Conservation (phyloP, 1,140 invertebrate species). For the Octopus bimaculoides region DNA sequence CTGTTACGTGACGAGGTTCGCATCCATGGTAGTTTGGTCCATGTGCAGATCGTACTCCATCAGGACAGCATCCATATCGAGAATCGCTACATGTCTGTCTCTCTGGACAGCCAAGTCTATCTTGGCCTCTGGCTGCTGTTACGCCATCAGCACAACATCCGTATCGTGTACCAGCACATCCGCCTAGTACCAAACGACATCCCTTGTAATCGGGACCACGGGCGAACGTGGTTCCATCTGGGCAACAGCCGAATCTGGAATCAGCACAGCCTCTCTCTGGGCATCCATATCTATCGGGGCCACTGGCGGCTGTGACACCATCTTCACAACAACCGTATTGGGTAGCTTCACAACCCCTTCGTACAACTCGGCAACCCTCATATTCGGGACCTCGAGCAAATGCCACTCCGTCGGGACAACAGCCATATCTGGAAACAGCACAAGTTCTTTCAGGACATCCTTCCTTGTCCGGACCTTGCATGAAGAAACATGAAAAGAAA, state of each 20-base stretch:
- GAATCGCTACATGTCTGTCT: background rate
- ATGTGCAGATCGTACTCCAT: conserved; percentile 52
- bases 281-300: conserved; percentile 21
- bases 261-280: conserved; percentile 21
- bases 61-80: conserved; percentile 54
- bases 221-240: conserved; percentile 19
- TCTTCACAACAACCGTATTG: conserved; percentile 24
- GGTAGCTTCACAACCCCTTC: conserved; percentile 17
- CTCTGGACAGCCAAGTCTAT: background rate
- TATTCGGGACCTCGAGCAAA: conserved; percentile 64
- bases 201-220: conserved; percentile 12
- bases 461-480: conserved; percentile 35
- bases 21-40: conserved; percentile 54
- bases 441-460: conserved; percentile 32
- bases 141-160: background rate
- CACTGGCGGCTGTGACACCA: conserved; percentile 21
- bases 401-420: conserved; percentile 60
- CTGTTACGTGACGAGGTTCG: background rate
- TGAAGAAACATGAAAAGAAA: no score
- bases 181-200: background rate
- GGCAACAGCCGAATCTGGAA: conserved; percentile 28
- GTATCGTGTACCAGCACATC: background rate
- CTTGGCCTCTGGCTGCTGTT: background rate
- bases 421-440: background rate
- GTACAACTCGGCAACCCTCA: background rate